phyloP scores from a whole-genome alignment of 2,113 vertebrate genomes.

The Drymodes brunneopygia region DNA sequence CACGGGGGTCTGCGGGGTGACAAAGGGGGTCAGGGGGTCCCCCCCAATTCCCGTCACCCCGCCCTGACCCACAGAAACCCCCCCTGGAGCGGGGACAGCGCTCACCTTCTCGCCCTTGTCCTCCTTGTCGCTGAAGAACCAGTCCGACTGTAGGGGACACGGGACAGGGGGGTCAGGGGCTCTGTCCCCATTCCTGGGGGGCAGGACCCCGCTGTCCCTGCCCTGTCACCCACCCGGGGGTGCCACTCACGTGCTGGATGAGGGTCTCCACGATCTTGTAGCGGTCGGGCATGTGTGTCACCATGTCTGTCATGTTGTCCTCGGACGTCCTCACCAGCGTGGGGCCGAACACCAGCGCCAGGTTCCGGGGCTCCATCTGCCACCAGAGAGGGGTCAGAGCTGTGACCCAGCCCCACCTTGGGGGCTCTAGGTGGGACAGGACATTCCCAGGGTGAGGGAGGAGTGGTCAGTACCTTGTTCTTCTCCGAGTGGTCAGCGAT shows the following conservation, averaged over 20 bases:
- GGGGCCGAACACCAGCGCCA: conserved; percentile 94
- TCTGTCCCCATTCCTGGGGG: accelerated
- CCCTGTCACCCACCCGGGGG: accelerated
- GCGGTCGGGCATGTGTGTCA: conserved; percentile 98
- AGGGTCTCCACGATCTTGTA: conserved; percentile 98
- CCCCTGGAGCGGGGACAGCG: accelerated
- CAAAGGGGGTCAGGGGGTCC: not conserved
- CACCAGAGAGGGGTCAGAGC: not conserved
- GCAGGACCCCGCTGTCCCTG: not conserved
- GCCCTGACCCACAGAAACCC: accelerated
- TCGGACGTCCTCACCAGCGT: conserved; percentile 92
- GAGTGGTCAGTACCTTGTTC: conserved; percentile 79
- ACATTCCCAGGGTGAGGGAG: accelerated
- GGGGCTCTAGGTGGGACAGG: not conserved
- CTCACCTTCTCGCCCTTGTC: conserved; percentile 93
- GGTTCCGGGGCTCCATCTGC: conserved; percentile 95
- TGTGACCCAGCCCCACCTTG: not conserved
- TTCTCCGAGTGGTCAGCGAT: conserved; percentile 92
- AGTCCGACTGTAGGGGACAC: conserved; percentile 67
- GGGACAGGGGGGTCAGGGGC: not conserved
- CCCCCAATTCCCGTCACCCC: accelerated
- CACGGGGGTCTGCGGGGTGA: conserved; percentile 83
- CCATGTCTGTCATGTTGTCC: conserved; percentile 99
- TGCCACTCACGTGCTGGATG: conserved; percentile 86
- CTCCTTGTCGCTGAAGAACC: conserved; percentile 93